These are phyloP conservation scores for Tricholaema leucomelas DNA, from an alignment of 2,113 vertebrate genomes.

Conservation along the genomic window DNA sequence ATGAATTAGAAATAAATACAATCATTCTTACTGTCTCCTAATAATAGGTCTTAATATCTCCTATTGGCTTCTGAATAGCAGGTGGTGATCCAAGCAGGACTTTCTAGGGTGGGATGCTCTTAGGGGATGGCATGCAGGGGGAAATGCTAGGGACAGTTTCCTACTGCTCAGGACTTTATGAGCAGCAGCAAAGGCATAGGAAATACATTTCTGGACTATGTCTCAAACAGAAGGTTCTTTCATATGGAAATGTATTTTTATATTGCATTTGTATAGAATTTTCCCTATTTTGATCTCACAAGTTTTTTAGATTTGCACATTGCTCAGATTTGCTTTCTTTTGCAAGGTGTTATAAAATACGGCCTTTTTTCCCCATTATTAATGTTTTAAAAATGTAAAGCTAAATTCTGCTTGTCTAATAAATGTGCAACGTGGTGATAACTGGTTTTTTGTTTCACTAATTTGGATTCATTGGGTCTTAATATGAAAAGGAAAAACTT, in stretches of 20 bases:
- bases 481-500: neutral
- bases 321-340: slow-evolving; percentile 25
- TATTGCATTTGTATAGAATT: slow-evolving; percentile 58
- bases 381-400: slow-evolving; percentile 33
- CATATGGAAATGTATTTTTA: slow-evolving; percentile 60
- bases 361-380: neutral
- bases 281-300: slow-evolving; percentile 48
- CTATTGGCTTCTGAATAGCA: neutral
- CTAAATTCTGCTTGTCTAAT: slow-evolving; percentile 37
- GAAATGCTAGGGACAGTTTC: neutral
- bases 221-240: slow-evolving; percentile 50
- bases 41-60: neutral
- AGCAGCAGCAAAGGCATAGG: neutral
- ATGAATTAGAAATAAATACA: neutral
- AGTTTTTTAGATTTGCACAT: slow-evolving; percentile 29
- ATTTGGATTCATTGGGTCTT: neutral
- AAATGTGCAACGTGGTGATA: slow-evolving; percentile 29
- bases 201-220: slow-evolving; percentile 10
- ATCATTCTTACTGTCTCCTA: neutral
- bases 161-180: neutral
- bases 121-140: neutral
- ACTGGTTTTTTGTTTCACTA: neutral
- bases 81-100: neutral
- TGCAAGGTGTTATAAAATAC: neutral
- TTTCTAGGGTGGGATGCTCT: neutral